phyloP scores from a whole-genome alignment of 2,113 vertebrate genomes.

The Tachycineta bicolor region DNA sequence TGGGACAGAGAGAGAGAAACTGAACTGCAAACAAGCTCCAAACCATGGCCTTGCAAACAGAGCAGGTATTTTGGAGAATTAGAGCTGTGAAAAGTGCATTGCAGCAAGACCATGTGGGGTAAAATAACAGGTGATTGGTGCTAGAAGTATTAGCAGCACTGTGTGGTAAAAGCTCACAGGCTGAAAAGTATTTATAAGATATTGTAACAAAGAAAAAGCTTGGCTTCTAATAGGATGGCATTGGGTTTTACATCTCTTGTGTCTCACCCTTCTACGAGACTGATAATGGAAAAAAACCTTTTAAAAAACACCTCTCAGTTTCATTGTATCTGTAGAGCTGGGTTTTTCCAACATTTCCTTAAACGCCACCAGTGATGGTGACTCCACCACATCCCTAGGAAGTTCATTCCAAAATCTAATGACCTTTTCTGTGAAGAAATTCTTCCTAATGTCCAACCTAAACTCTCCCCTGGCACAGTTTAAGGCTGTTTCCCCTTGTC shows the following conservation, averaged over 20 bases:
- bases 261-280: not conserved
- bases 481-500: not conserved
- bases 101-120: not conserved
- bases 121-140: not conserved
- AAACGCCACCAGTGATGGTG: not conserved
- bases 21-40: not conserved
- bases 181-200: not conserved
- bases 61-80: not conserved
- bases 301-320: not conserved
- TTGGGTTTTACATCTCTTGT: not conserved
- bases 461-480: not conserved
- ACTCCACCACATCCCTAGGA: rapidly evolving
- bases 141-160: not conserved
- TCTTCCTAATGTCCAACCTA: not conserved
- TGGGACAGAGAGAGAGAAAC: not conserved
- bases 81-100: not conserved
- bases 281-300: not conserved
- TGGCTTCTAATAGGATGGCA: not conserved
- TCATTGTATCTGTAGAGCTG: not conserved
- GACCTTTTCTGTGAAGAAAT: not conserved
- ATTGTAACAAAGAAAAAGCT: not conserved
- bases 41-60: not conserved
- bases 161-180: not conserved
- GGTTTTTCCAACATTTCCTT: not conserved
- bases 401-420: not conserved